Evolutionary conservation across 2,888 invertebrate genomes (phyloP).

Genomic region (Cheilosia impressa): DNA sequence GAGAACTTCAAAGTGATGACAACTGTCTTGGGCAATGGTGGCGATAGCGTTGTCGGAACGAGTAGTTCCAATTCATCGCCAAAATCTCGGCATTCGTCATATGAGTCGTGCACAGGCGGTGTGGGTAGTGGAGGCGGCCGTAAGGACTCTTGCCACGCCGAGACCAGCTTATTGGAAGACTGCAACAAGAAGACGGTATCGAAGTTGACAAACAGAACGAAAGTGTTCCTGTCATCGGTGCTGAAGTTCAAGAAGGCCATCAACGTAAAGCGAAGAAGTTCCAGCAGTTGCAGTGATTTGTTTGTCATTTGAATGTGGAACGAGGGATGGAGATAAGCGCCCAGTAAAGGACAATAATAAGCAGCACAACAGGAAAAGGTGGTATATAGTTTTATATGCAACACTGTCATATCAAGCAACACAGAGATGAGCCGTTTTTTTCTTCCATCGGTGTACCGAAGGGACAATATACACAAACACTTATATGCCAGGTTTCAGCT

Average conservation of each 20-base stretch:
- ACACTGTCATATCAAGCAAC: constrained; percentile 32
- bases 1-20: constrained; percentile 78
- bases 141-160: constrained; percentile 75
- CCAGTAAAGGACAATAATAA: constrained; percentile 63
- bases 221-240: constrained; percentile 82
- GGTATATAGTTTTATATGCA: neutral
- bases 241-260: constrained; percentile 82
- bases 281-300: constrained; percentile 83
- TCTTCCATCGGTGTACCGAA: constrained; percentile 17
- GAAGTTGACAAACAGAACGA: constrained; percentile 82
- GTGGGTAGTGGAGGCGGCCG: constrained; percentile 51
- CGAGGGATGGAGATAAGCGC: too few species aligned
- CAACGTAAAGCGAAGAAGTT: constrained; percentile 81
- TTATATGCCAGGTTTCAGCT: constrained; percentile 35
- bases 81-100: constrained; percentile 78
- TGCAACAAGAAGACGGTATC: constrained; percentile 81
- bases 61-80: constrained; percentile 78
- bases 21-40: constrained; percentile 55
- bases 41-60: constrained; percentile 49
- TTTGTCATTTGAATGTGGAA: constrained; percentile 81
- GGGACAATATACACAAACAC: constrained; percentile 9
- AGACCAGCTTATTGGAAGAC: constrained; percentile 69
- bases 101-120: constrained; percentile 70
- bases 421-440: neutral
- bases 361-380: neutral